Evolutionary conservation across 2,888 invertebrate genomes (phyloP).

Genomic region (Trissonchulus latispiculum): DNA sequence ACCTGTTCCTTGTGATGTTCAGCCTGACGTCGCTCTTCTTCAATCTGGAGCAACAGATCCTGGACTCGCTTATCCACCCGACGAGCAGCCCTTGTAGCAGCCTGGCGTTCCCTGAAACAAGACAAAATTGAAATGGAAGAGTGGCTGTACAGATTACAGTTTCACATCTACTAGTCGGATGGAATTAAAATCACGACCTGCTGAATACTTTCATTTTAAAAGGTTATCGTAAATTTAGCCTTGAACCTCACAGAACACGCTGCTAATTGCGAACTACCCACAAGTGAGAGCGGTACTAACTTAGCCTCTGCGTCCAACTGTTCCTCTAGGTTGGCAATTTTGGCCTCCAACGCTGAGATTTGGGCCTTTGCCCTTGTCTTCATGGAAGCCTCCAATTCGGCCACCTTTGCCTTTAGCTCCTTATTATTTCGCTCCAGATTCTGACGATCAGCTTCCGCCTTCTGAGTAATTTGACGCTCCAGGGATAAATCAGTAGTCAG

Average conservation of each 20-base stretch:
- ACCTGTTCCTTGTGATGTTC: constrained; percentile 98
- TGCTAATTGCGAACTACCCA: neutral
- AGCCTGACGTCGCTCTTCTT: constrained; percentile 88
- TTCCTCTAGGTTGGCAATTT: constrained; percentile 85
- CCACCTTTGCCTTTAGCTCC: constrained; percentile 67
- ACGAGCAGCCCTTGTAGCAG: constrained; percentile 74
- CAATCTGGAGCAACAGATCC: constrained; percentile 71
- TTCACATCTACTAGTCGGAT: too few relatives aligned
- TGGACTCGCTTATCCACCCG: constrained; percentile 91
- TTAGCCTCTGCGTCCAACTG: constrained; percentile 88
- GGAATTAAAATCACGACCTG: too few relatives aligned
- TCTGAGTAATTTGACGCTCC: constrained; percentile 78
- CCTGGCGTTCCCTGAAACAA: constrained; percentile 61
- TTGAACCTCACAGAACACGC: neutral
- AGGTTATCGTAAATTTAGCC: too few relatives aligned
- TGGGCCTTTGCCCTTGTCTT: constrained; percentile 86
- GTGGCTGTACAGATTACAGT: too few relatives aligned
- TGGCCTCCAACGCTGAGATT: constrained; percentile 83
- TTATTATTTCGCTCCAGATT: constrained; percentile 71
- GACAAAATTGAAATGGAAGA: too few relatives aligned
- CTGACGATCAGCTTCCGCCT: constrained; percentile 77
- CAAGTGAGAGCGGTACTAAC: constrained; percentile 37
- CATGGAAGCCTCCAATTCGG: constrained; percentile 84
- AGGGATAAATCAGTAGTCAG: constrained; percentile 37
- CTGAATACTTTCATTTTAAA: too few relatives aligned